Percentiles rank a stretch among this genome's conserved stretches.
Conservation (phyloP, 2,888 invertebrate genomes). For the Eupelmus urozonus region DNA sequence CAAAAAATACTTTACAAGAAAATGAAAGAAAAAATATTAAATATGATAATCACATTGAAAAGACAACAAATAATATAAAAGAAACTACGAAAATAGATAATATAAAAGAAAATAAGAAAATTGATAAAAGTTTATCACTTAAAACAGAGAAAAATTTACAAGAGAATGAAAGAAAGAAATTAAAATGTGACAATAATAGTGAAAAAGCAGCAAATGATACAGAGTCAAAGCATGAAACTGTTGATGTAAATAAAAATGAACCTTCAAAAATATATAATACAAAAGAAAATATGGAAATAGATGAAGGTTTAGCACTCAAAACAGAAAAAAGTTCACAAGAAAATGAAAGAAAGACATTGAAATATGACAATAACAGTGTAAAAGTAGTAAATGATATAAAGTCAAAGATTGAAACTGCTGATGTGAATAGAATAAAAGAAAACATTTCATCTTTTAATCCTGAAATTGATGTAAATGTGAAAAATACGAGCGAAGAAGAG, state of each 20-base stretch:
- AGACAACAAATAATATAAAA: background rate
- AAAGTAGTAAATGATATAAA: background rate
- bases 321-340: too few relatives aligned
- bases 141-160: too few relatives aligned
- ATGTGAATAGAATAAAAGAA: background rate
- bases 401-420: too few relatives aligned
- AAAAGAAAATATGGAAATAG: slow-evolving; percentile 9
- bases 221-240: too few relatives aligned
- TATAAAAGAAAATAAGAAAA: slow-evolving; percentile 11
- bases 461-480: background rate
- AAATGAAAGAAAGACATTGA: too few relatives aligned
- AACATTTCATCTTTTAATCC: background rate
- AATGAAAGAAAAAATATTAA: background rate
- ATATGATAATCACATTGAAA: background rate
- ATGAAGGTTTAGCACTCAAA: background rate
- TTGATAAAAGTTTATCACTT: too few relatives aligned
- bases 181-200: background rate
- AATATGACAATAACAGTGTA: too few relatives aligned
- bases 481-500: background rate
- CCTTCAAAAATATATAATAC: background rate
- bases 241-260: background rate
- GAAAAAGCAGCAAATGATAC: too few relatives aligned
- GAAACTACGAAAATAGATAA: background rate
- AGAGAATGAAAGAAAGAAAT: background rate
- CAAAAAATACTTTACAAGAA: background rate